Conservation (phyloP, 2,888 invertebrate genomes). For the Physocephala rufipes region DNA sequence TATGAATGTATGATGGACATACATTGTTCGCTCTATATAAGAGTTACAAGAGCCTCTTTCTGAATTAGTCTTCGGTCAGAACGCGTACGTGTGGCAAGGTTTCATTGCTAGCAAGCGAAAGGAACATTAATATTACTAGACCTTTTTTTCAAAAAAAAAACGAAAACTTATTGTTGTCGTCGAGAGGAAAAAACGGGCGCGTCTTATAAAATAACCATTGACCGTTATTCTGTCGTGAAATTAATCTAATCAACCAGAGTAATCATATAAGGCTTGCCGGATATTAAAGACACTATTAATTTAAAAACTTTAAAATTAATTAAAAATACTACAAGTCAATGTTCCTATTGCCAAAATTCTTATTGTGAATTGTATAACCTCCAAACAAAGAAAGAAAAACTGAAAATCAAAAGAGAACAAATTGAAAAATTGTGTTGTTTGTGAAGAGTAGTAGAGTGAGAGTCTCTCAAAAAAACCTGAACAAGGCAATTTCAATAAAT, state of each 20-base stretch:
- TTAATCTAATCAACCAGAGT: conserved; percentile 34
- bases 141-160: background rate
- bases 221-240: background rate
- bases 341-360: conserved; percentile 40
- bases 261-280: conserved; percentile 25
- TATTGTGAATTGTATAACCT: conserved; percentile 25
- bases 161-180: conserved; percentile 33
- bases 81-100: conserved; percentile 47
- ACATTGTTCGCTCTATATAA: conserved; percentile 51
- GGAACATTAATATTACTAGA: conserved; percentile 9
- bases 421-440: conserved; percentile 23
- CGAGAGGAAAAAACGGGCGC: conserved; percentile 44
- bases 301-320: conserved; percentile 36
- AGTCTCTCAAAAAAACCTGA: conserved; percentile 23
- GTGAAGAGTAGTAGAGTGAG: background rate
- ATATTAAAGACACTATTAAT: no score
- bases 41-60: conserved; percentile 50
- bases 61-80: conserved; percentile 55
- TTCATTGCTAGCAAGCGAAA: conserved; percentile 20
- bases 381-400: conserved; percentile 21
- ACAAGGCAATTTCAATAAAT: conserved; percentile 8
- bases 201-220: conserved; percentile 32
- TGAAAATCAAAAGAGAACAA: conserved; percentile 19
- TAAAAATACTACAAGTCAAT: conserved; percentile 43
- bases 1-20: background rate